A percentile compares a stretch with the other conserved stretches of the same genome.
phyloP scores from a whole-genome alignment of 2,888 invertebrate species.

The Axea sp. region DNA sequence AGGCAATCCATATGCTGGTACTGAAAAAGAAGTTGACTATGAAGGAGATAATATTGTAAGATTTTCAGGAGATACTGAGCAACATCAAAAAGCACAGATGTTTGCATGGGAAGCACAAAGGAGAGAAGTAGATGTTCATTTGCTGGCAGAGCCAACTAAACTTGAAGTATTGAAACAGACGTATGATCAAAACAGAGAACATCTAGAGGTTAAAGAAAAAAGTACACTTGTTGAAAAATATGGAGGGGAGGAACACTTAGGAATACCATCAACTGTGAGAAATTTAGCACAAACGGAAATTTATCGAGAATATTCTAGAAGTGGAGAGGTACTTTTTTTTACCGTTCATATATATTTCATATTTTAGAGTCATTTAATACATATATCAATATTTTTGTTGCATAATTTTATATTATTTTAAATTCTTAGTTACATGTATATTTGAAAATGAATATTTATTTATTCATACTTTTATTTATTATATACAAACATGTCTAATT shows the following conservation, averaged over 20 bases:
- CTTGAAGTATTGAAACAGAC: slow-evolving; percentile 94
- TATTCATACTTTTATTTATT: no score
- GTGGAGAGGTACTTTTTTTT: slow-evolving; percentile 21
- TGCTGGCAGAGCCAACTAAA: slow-evolving; percentile 98
- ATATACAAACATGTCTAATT: no score
- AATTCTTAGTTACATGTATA: no score
- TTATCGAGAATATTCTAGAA: slow-evolving; percentile 87
- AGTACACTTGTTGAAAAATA: slow-evolving; percentile 94
- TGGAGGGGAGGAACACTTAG: slow-evolving; percentile 89
- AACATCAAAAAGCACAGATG: slow-evolving; percentile 94
- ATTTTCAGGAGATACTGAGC: slow-evolving; percentile 94
- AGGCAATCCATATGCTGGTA: slow-evolving; percentile 92
- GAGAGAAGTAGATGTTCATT: slow-evolving; percentile 95
- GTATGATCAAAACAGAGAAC: slow-evolving; percentile 93
- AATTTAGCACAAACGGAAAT: slow-evolving; percentile 94
- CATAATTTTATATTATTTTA: no score
- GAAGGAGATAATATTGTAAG: slow-evolving; percentile 98
- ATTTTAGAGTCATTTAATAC: no score
- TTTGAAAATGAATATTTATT: no score
- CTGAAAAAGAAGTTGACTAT: slow-evolving; percentile 87
- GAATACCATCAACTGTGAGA: slow-evolving; percentile 5
- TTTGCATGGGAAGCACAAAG: slow-evolving; percentile 99
- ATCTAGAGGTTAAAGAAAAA: slow-evolving; percentile 92
- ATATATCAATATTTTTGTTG: no score
- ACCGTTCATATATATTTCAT: slow-evolving; percentile 16